Evolutionary conservation across 2,888 invertebrate genomes (phyloP).

Genomic region (Mellilla xanthometata): DNA sequence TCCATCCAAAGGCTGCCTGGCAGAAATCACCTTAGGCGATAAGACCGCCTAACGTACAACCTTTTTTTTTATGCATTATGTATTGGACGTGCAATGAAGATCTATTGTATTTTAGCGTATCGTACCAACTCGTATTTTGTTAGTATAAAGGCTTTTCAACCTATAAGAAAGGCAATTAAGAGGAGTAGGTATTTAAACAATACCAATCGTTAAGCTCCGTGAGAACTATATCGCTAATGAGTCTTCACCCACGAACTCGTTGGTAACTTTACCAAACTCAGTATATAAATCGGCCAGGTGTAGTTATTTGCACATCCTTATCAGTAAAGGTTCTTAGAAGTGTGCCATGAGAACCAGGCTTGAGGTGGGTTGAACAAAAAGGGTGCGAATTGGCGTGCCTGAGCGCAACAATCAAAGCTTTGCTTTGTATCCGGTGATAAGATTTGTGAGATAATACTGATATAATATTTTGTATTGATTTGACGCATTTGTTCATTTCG

Average conservation of each 20-base stretch:
- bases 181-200: no score
- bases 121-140: no score
- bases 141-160: no score
- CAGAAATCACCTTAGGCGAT: no score
- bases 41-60: no score
- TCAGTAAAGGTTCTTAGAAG: constrained; percentile 51
- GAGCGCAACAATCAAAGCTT: constrained; percentile 46
- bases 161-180: no score
- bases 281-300: constrained; percentile 35
- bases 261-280: constrained; percentile 7
- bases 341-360: constrained; percentile 43
- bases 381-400: constrained; percentile 56
- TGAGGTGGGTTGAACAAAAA: constrained; percentile 35
- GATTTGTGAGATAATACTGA: constrained; percentile 30
- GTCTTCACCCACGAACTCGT: not conserved
- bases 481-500: no score
- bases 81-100: no score
- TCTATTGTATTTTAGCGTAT: no score
- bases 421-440: constrained; percentile 43
- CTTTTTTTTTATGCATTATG: no score
- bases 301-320: constrained; percentile 56
- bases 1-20: no score
- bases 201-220: not conserved
- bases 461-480: no score
- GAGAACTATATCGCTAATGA: not conserved